Evolutionary conservation across 2,113 vertebrate genomes (phyloP).

Genomic region (Thermophis baileyi): DNA sequence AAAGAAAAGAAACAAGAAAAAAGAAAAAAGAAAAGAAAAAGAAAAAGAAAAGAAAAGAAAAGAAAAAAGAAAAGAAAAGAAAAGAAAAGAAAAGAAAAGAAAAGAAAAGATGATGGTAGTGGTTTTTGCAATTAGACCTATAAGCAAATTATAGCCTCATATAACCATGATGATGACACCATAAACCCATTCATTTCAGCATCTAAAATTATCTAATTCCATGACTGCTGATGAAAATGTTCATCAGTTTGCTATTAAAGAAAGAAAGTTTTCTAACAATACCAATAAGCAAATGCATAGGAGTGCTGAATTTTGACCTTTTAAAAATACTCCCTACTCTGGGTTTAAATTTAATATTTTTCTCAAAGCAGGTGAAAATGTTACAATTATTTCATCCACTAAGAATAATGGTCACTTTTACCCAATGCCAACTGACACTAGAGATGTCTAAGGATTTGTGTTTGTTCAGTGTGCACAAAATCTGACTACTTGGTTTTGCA

Average conservation of each 20-base stretch:
- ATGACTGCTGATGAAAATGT: not conserved
- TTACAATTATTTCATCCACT: not conserved
- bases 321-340: not conserved
- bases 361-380: not conserved
- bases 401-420: constrained; percentile 1
- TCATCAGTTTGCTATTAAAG: not conserved
- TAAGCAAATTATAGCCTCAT: not conserved
- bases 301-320: not conserved
- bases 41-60: rapidly evolving
- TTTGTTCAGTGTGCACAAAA: not conserved
- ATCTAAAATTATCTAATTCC: not conserved
- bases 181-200: not conserved
- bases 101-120: not conserved
- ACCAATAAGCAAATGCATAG: not conserved
- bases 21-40: too few species aligned
- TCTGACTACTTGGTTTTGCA: not conserved
- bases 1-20: rapidly evolving
- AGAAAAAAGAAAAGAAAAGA: too few species aligned
- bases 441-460: not conserved
- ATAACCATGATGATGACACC: not conserved
- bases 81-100: too few species aligned
- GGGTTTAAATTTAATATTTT: not conserved
- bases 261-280: not conserved
- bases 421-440: not conserved
- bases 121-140: not conserved